Conservation (phyloP, 1,140 invertebrate genomes). For the Vanessa atalanta region DNA sequence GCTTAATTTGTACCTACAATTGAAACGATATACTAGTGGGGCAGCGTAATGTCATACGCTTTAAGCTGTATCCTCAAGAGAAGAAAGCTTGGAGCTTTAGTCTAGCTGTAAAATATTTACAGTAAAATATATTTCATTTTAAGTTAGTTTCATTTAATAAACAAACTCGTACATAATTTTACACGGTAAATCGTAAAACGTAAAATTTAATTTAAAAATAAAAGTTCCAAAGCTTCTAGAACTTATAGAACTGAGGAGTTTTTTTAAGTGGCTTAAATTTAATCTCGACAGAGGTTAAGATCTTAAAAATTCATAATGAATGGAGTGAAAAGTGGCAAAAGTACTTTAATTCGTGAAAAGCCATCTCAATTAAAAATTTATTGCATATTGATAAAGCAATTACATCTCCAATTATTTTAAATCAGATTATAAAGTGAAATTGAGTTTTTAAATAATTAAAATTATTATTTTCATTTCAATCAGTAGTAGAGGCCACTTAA, state of each 20-base stretch:
- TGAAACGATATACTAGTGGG: too few relatives aligned
- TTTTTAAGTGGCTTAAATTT: slow-evolving; percentile 25
- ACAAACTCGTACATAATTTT: background rate
- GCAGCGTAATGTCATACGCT: too few relatives aligned
- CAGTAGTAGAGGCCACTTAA: too few relatives aligned
- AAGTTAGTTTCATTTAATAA: background rate
- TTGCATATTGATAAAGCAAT: slow-evolving; percentile 5
- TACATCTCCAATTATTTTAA: too few relatives aligned
- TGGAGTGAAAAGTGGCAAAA: slow-evolving; percentile 11
- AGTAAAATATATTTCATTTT: background rate
- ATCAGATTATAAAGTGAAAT: too few relatives aligned
- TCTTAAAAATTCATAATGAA: slow-evolving; percentile 21
- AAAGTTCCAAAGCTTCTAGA: slow-evolving; percentile 7
- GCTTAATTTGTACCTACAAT: too few relatives aligned
- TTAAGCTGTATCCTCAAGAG: too few relatives aligned
- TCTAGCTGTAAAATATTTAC: too few relatives aligned
- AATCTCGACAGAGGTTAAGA: slow-evolving; percentile 23
- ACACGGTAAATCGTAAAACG: background rate
- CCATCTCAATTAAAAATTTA: background rate
- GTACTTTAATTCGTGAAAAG: slow-evolving; percentile 13
- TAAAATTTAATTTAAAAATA: background rate
- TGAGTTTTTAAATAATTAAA: too few relatives aligned
- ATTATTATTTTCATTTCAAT: too few relatives aligned
- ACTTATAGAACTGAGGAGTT: slow-evolving; percentile 13
- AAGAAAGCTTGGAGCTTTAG: too few relatives aligned